Conservation (phyloP, 2,113 vertebrate genomes). For the Pedionomus torquatus region DNA sequence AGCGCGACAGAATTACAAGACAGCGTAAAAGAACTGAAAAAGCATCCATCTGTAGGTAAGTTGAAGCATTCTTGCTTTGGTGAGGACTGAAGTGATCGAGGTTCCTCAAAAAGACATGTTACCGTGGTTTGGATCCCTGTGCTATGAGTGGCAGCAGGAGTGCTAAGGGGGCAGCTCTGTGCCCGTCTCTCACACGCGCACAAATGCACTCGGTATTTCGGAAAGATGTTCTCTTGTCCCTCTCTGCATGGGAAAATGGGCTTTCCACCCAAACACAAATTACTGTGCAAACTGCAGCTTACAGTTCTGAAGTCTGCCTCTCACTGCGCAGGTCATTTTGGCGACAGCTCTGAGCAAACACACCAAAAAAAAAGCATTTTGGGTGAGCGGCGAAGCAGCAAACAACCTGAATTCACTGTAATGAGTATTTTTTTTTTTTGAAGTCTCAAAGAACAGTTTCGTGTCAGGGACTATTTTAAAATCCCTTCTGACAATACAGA, state of each 20-base stretch:
- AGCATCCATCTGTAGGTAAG: not conserved
- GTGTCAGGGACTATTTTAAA: not conserved
- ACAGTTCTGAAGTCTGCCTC: not conserved
- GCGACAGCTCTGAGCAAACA: slow-evolving; percentile 42
- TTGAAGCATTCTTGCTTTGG: not conserved
- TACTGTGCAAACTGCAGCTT: slow-evolving; percentile 28
- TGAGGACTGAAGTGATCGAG: not conserved
- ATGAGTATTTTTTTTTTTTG: not conserved
- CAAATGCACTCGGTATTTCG: not conserved
- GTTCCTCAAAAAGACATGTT: not conserved
- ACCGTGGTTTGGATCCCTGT: not conserved
- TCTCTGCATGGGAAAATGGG: slow-evolving; percentile 49
- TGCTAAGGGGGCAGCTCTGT: not conserved
- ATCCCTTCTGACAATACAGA: not conserved
- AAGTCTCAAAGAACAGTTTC: not conserved
- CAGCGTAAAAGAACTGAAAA: not conserved
- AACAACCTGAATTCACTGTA: slow-evolving; percentile 7
- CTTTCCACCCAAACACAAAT: slow-evolving; percentile 56
- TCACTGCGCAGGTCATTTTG: slow-evolving; percentile 18
- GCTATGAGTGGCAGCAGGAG: not conserved
- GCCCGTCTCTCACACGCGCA: not conserved
- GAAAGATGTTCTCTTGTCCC: slow-evolving; percentile 51
- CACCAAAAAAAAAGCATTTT: not conserved
- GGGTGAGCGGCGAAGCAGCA: not conserved
- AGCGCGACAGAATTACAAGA: not conserved